Evolutionary conservation across 2,888 invertebrate species (phyloP).

Genomic region (Mythimna lalbum): DNA sequence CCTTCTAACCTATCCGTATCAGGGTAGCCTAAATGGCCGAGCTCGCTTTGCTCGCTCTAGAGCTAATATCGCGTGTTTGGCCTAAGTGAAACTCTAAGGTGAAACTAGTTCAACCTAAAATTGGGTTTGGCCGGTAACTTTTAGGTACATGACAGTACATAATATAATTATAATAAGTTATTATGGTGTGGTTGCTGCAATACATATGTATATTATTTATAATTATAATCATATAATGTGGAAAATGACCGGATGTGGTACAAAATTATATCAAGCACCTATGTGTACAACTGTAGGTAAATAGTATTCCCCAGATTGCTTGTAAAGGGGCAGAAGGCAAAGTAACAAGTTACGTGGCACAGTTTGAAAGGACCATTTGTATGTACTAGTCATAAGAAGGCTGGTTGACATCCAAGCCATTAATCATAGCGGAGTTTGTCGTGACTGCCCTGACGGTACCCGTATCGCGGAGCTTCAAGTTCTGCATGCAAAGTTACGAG

Average conservation of each 20-base stretch:
- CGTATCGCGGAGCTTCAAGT: conserved; percentile 27
- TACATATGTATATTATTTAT: neutral
- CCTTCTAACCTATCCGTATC: no score
- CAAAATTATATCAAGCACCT: conserved; percentile 14
- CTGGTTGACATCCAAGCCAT: conserved; percentile 40
- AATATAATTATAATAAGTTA: conserved; percentile 25
- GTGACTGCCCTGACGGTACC: conserved; percentile 29
- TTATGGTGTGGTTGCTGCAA: conserved; percentile 1
- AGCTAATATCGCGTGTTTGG: no score
- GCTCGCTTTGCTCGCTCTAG: no score
- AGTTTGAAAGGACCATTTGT: conserved; percentile 41
- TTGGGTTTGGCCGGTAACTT: neutral
- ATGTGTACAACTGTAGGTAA: conserved; percentile 5
- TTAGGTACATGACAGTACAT: conserved; percentile 17
- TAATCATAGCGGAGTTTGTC: conserved; percentile 44
- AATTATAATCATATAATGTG: conserved; percentile 13
- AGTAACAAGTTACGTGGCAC: conserved; percentile 25
- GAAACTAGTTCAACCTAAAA: no score
- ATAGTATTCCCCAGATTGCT: conserved; percentile 7
- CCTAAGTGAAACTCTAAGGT: no score
- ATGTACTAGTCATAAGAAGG: conserved; percentile 15
- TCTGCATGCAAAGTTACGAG: conserved; percentile 39
- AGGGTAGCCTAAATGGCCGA: no score
- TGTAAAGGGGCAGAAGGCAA: conserved; percentile 3
- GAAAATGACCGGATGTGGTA: conserved; percentile 46